Evolutionary conservation across 2,888 invertebrate species (phyloP).

Genomic region (Cactoblastis cactorum): DNA sequence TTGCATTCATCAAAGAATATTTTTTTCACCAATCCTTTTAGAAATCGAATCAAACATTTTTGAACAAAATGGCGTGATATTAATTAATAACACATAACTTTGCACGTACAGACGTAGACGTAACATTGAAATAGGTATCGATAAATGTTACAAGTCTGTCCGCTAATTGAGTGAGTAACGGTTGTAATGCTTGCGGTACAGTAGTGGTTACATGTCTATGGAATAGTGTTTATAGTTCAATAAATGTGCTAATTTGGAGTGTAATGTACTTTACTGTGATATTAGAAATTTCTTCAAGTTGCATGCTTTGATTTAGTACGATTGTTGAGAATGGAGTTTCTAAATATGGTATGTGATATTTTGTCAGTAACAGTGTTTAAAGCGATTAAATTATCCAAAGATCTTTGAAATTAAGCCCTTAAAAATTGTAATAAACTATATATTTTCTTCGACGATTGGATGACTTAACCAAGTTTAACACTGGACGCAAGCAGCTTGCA

Average conservation of each 20-base stretch:
- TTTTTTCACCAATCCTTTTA: too few relatives aligned
- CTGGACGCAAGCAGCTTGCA: too few relatives aligned
- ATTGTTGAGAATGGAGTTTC: background rate
- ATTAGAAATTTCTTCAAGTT: background rate
- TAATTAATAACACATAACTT: background rate
- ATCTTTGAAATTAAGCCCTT: too few relatives aligned
- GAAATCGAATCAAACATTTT: too few relatives aligned
- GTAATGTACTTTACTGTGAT: background rate
- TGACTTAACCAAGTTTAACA: too few relatives aligned
- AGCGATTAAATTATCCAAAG: too few relatives aligned
- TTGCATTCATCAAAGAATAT: too few relatives aligned
- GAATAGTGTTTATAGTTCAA: conserved; percentile 1
- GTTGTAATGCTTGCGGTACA: background rate
- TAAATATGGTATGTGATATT: background rate
- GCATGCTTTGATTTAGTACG: background rate
- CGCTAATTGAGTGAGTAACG: conserved; percentile 11
- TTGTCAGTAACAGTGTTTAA: too few relatives aligned
- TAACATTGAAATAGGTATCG: conserved; percentile 6
- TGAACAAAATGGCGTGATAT: too few relatives aligned
- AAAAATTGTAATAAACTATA: too few relatives aligned
- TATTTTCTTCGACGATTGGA: too few relatives aligned
- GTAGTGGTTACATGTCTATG: conserved; percentile 9
- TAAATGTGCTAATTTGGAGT: conserved; percentile 9
- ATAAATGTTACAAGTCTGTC: conserved; percentile 6
- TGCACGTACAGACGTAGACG: background rate